Conservation (phyloP, 2,113 vertebrate species). For the Condylura cristata region DNA sequence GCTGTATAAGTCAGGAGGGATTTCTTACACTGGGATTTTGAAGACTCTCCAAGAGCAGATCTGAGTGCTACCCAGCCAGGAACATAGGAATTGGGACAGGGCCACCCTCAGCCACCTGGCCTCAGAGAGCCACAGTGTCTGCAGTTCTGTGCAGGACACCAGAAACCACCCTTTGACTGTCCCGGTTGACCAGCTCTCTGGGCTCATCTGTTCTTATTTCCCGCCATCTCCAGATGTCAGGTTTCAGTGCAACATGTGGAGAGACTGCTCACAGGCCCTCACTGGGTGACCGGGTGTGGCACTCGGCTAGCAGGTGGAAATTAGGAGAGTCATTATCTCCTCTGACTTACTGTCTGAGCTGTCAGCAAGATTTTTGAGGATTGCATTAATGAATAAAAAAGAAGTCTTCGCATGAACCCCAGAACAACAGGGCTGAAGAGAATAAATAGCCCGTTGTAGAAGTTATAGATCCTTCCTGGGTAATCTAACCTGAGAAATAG, state of each 20-base stretch:
- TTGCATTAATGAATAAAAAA: background rate
- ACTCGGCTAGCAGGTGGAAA: background rate
- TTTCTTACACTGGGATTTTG: background rate
- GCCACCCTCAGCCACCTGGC: background rate
- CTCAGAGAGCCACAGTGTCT: accelerated
- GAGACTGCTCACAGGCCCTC: background rate
- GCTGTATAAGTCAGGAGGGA: background rate
- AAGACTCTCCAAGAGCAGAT: background rate
- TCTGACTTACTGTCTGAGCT: background rate
- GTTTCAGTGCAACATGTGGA: background rate
- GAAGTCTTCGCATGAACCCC: background rate
- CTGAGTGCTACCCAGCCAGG: background rate
- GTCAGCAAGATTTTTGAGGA: background rate
- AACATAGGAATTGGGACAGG: background rate
- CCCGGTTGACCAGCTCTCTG: background rate
- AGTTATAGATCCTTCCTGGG: background rate
- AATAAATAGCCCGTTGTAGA: background rate
- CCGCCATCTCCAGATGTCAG: background rate
- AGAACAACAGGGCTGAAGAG: background rate
- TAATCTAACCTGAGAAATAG: background rate
- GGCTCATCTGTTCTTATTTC: background rate
- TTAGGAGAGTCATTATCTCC: background rate
- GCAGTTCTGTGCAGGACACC: too few species aligned
- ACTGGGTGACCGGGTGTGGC: accelerated
- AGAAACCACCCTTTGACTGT: background rate